Base-by-base conservation (phyloP, 2,113 vertebrate genomes). In the Lates calcarifer region DNA sequence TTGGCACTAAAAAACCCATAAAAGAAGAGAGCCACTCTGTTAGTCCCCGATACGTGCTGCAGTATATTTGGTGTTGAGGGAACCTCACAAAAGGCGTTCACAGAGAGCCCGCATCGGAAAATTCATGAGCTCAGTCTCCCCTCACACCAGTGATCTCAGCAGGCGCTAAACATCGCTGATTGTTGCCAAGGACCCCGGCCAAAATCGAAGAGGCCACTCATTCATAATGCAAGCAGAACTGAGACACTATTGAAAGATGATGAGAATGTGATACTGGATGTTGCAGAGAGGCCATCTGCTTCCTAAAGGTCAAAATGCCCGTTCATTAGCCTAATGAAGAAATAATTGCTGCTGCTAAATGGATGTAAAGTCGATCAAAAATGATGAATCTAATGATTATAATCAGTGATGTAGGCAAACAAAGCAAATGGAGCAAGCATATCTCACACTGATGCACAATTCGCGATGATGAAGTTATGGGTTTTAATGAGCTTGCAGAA, bases 121-220 rank as follows among this genome's bases (percentile, higher is more conserved):
- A 91, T 90, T 90, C 85, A 90, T 90, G 90, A 91, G 87, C 78
- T 82, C 77, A 57, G 71, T 63, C 69, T 79, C 68, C 78, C 65
- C 18, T 86, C 82, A 71, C 82, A 68, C 82, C 80, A 81, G 69
- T 77, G 84, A 90, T 81, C 87, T 70, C 89, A 90, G 85, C 90
- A 65, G 84, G 88, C 62, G 37, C 68, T 84, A 81, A 90, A 90
- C 74, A 82, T 86, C 81, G 31, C 51, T 64, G 82, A 84, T 80
- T 77, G 77, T 76, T 86, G 76, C 85, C 90, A 87, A 85, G 47
- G 73, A 74, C 77, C 68, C 17, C 0, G 45, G 72, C 77, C 82
- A 86, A 84, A 87, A 87, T 78, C 49, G 67, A 75, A 86, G 77
- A 85, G 80, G 75, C 65, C 67, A 29, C 72, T 89, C 82, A 85